phyloP scores from a whole-genome alignment of 2,888 invertebrate species.

The Pherbina coryleti region DNA sequence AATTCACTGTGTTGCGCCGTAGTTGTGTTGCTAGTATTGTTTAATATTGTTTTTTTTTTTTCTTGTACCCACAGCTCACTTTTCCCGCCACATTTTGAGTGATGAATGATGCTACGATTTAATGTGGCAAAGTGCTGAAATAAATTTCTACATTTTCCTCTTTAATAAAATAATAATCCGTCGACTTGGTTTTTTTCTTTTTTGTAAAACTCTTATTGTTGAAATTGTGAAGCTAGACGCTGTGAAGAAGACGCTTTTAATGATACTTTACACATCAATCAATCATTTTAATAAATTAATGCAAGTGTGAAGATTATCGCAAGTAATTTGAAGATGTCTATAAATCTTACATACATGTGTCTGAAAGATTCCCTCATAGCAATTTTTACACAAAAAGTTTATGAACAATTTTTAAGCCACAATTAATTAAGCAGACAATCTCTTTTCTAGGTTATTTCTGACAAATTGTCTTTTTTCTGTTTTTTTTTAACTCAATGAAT shows the following conservation, averaged over 20 bases:
- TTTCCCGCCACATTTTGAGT: neutral
- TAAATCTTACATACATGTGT: no score
- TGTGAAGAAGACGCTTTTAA: neutral
- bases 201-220: neutral
- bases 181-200: neutral
- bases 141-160: neutral
- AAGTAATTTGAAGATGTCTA: no score
- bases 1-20: neutral
- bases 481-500: no score
- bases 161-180: no score
- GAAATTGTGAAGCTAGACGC: no score
- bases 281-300: slow-evolving; percentile 19
- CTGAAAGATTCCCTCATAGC: no score
- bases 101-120: slow-evolving; percentile 6
- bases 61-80: neutral
- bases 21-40: no score
- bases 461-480: no score
- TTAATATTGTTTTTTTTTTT: neutral
- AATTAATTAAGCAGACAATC: no score
- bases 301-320: neutral
- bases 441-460: no score
- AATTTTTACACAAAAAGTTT: no score
- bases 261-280: slow-evolving; percentile 26
- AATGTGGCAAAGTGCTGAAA: slow-evolving; percentile 13
- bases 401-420: no score